These are phyloP conservation scores for Sternotherus odoratus DNA, from an alignment of 2,797 vertebrate species.

Conservation along the genomic window DNA sequence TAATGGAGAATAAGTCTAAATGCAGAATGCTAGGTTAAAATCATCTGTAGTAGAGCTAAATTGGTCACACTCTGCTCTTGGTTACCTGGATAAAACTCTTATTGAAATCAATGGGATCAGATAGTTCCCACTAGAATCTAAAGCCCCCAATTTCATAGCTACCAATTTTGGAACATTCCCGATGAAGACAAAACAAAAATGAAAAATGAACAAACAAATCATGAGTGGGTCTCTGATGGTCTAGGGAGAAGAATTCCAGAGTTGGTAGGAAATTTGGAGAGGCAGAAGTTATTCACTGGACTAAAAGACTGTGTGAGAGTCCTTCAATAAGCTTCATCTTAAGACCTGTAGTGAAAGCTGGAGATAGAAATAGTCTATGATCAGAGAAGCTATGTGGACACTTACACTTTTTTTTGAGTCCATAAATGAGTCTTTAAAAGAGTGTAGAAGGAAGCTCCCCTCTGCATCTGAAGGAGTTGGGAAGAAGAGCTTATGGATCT, in stretches of 20 bases:
- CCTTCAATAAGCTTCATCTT: not conserved
- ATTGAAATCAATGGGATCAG: not conserved
- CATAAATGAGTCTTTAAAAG: not conserved
- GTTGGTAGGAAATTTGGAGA: not conserved
- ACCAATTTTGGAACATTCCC: too few species aligned
- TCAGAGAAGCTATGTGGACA: not conserved
- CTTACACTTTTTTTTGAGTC: not conserved
- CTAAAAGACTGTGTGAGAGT: not conserved
- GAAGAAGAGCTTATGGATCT: not conserved
- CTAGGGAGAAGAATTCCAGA: not conserved
- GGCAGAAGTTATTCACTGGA: not conserved
- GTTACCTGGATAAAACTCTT: not conserved
- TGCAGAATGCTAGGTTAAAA: not conserved
- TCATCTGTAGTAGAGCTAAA: not conserved
- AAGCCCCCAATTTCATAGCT: too few species aligned
- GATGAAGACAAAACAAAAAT: too few species aligned
- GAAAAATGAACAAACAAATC: not conserved
- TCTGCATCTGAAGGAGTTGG: not conserved
- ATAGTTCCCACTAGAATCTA: too few species aligned
- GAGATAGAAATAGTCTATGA: not conserved
- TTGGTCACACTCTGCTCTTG: not conserved
- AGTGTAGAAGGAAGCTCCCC: not conserved
- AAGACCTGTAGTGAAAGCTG: not conserved
- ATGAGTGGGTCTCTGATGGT: not conserved
- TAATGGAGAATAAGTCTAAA: fast-evolving